Base-by-base conservation (phyloP, 30 jellyfish, hydroid and myxozoan genomes). In the Euphysa ruthae region DNA sequence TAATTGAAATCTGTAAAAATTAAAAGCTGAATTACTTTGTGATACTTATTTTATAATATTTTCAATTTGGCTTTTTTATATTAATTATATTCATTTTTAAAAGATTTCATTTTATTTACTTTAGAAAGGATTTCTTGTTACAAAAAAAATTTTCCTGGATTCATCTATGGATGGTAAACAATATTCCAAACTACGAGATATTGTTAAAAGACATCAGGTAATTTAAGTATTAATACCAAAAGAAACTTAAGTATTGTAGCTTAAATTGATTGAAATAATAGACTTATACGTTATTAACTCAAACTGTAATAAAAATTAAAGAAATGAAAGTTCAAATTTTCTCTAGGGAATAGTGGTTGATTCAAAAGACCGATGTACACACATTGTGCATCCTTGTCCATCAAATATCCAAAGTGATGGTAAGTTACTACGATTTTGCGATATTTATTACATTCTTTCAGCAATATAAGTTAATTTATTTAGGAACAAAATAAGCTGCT, bases 161-260 rank as follows among this genome's bases (percentile, higher is more conserved):
- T 91, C 84, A 13, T 82, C 73, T 13, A 34, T 85, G 13, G 96
- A 85, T 12, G 21, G 82, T 5, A 85, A 85, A 63, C 77, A 61
- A 6, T 68, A 75, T 7, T 12, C 78, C 10, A 79, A 58, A 44
- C 38, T 85, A 38, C 62, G 65, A 66, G 96, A 85, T n/a, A 78
- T 85, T 5, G 88, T 85, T 6, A 85, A 85, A 66, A 70, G 94
- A 50, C 96, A 85, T 50, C 94, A 78, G 96, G 96, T 85, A 2
- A n/a, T n/a, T n/a, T n/a, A n/a, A n/a, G n/a, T n/a, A n/a, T n/a
- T n/a, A n/a, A n/a, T n/a, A n/a, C n/a, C n/a, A n/a, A n/a, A n/a
- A n/a, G n/a, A 10, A 26, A n/a, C 5, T 28, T n/a, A 35, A 14
- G 10, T 30, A 34, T 63, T 14, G 8, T 12, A 7, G 8, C 13